phyloP scores from a whole-genome alignment of 1,140 invertebrate species.

The Notospermus geniculatus region DNA sequence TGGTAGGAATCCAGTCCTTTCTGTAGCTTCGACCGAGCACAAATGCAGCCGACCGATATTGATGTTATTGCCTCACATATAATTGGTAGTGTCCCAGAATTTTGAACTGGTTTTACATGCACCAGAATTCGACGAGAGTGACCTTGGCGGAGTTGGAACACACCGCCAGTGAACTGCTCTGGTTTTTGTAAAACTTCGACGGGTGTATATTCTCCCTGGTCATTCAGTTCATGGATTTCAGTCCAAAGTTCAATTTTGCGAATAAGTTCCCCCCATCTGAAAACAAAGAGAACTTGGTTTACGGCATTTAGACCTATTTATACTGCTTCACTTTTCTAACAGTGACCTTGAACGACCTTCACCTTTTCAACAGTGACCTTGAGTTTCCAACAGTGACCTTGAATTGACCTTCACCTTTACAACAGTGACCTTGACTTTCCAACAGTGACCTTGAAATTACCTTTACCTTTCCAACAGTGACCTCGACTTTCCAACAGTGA shows the following conservation, averaged over 20 bases:
- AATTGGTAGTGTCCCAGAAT: conserved; percentile 92
- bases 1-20: conserved; percentile 93
- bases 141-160: conserved; percentile 86
- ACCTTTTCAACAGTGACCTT: too few relatives aligned
- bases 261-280: conserved; percentile 89
- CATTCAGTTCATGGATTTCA: conserved; percentile 79
- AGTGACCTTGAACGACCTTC: too few relatives aligned
- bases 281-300: too few relatives aligned
- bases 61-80: conserved; percentile 89
- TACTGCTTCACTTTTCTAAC: too few relatives aligned
- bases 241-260: conserved; percentile 93
- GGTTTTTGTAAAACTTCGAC: conserved; percentile 77
- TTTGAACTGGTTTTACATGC: conserved; percentile 81
- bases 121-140: conserved; percentile 65
- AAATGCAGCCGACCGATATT: conserved; percentile 85
- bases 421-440: conserved; percentile 61
- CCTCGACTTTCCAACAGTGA: too few relatives aligned
- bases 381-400: too few relatives aligned
- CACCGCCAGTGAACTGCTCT: conserved; percentile 77
- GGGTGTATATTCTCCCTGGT: conserved; percentile 86
- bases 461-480: too few relatives aligned
- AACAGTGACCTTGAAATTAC: conserved; percentile 83
- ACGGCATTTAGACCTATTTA: too few relatives aligned
- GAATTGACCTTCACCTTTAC: too few relatives aligned
- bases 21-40: conserved; percentile 69